These are phyloP conservation scores for Diadegma fenestrale DNA, from an alignment of 2,888 invertebrate genomes.

Conservation along the genomic window DNA sequence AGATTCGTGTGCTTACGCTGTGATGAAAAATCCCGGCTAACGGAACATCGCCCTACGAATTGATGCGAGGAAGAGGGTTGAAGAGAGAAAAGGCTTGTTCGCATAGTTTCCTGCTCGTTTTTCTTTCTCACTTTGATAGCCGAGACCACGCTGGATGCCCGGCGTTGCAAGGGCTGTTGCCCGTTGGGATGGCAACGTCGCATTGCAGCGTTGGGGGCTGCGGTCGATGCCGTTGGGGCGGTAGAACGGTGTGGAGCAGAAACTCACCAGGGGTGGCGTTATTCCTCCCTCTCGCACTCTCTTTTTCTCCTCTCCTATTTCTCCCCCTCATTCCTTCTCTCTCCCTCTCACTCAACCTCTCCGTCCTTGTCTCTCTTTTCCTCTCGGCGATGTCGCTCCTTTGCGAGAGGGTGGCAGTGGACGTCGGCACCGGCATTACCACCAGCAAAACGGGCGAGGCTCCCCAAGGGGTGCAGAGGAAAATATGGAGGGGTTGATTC, in stretches of 20 bases:
- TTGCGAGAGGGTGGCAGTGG: constrained; percentile 52
- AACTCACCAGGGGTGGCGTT: constrained; percentile 58
- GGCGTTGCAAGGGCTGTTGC: constrained; percentile 82
- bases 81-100: constrained; percentile 26
- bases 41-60: background rate
- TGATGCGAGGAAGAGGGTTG: background rate
- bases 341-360: constrained; percentile 10
- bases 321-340: constrained; percentile 30
- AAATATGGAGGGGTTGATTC: constrained; percentile 47
- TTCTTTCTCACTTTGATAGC: constrained; percentile 23
- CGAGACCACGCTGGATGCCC: constrained; percentile 53
- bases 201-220: constrained; percentile 84
- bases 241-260: constrained; percentile 73
- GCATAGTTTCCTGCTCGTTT: constrained; percentile 39
- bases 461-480: constrained; percentile 53
- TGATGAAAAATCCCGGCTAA: constrained; percentile 6
- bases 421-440: constrained; percentile 49
- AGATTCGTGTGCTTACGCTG: background rate
- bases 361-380: constrained; percentile 43
- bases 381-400: constrained; percentile 53
- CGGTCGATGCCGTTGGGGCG: constrained; percentile 84
- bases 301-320: constrained; percentile 22
- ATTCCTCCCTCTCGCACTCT: constrained; percentile 52
- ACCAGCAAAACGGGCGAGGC: constrained; percentile 63
- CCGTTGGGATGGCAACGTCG: constrained; percentile 85